A percentile compares a stretch with the other conserved stretches of the same genome.
Conservation (phyloP, 2,797 vertebrate species). For the Champsocephalus esox region DNA sequence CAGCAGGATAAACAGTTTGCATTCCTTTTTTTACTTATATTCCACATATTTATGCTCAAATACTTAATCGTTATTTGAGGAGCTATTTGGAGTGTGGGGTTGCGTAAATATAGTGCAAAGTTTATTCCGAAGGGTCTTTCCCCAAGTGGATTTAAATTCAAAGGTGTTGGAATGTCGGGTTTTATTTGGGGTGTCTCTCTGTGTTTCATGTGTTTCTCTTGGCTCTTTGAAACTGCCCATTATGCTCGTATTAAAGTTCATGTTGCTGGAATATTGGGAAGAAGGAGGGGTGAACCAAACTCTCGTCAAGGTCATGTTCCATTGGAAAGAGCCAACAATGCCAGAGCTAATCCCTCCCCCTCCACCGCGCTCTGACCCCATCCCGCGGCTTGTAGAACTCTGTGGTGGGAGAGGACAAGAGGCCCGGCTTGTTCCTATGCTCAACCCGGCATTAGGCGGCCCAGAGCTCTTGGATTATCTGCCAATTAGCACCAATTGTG, state of each 20-base stretch:
- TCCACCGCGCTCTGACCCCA: slow-evolving; percentile 80
- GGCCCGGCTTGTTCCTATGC: slow-evolving; percentile 77
- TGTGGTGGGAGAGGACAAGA: slow-evolving; percentile 77
- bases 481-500: slow-evolving; percentile 89
- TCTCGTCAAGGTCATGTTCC: slow-evolving; percentile 88
- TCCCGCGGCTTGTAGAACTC: slow-evolving; percentile 74
- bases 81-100: slow-evolving; percentile 32
- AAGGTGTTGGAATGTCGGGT: slow-evolving; percentile 72
- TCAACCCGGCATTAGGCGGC: slow-evolving; percentile 78
- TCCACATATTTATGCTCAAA: slow-evolving; percentile 11
- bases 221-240: slow-evolving; percentile 73
- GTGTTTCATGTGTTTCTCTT: slow-evolving; percentile 68
- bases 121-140: slow-evolving; percentile 44
- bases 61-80: slow-evolving; percentile 49
- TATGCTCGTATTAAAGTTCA: slow-evolving; percentile 81
- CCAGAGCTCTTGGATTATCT: slow-evolving; percentile 87
- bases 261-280: slow-evolving; percentile 79
- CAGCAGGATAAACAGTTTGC: slow-evolving; percentile 57
- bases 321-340: slow-evolving; percentile 84
- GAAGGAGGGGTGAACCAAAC: slow-evolving; percentile 71
- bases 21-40: slow-evolving; percentile 44
- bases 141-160: slow-evolving; percentile 48
- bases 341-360: slow-evolving; percentile 83
- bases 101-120: slow-evolving; percentile 38
- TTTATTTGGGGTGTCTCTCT: slow-evolving; percentile 67